phyloP scores from a whole-genome alignment of 2,113 vertebrate species.

The Strix aluco region DNA sequence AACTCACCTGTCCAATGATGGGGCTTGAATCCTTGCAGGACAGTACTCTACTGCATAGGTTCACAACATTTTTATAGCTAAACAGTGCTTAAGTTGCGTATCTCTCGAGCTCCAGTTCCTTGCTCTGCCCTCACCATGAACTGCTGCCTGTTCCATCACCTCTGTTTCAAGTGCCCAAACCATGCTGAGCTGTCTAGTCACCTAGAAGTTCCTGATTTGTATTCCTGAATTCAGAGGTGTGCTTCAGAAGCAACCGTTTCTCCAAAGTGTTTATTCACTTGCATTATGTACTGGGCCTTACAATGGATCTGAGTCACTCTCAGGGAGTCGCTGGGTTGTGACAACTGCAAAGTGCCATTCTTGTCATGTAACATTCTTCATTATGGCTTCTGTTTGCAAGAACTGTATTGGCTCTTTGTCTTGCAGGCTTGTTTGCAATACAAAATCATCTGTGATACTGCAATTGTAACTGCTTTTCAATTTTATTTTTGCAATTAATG shows the following conservation, averaged over 20 bases:
- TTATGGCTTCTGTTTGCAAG: background rate
- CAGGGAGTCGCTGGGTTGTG: background rate
- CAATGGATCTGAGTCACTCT: background rate
- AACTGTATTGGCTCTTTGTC: background rate
- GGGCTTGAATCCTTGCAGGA: background rate
- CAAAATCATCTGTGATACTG: background rate
- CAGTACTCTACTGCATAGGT: background rate
- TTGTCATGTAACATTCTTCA: background rate
- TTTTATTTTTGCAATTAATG: background rate
- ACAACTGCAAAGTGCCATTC: background rate
- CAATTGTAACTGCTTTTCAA: background rate
- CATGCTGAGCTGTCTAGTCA: background rate
- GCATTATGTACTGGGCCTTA: background rate
- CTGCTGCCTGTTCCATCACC: background rate
- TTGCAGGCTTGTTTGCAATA: background rate
- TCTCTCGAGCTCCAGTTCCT: background rate
- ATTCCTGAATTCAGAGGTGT: background rate
- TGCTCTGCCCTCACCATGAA: background rate
- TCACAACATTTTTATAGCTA: background rate
- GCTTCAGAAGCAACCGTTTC: background rate
- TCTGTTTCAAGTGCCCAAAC: background rate
- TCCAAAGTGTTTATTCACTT: background rate
- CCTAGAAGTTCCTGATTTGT: background rate
- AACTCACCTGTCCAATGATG: background rate
- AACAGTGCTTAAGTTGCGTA: rapidly evolving